A percentile compares a stretch with the other conserved stretches of the same genome.
These are phyloP conservation scores for Acanthococcus lagerstroemiae DNA, from an alignment of 2,888 invertebrate species.

Conservation along the genomic window DNA sequence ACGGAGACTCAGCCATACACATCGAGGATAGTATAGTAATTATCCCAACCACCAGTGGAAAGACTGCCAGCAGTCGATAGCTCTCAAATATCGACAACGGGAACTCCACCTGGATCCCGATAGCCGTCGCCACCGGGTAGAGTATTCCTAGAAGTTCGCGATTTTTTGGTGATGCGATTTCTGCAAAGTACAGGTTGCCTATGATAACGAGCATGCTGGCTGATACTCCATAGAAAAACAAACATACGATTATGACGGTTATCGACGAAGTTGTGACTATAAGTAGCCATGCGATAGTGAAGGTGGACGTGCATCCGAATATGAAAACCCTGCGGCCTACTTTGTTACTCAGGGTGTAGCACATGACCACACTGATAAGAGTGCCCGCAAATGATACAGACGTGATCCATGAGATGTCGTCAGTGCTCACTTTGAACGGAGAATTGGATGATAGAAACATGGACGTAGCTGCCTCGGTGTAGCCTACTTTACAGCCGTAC, in stretches of 20 bases:
- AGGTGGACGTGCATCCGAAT: background rate
- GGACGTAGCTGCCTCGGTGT: background rate
- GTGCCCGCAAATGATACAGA: background rate
- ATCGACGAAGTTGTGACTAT: background rate
- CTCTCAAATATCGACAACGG: background rate
- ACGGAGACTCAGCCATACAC: background rate
- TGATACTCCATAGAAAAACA: background rate
- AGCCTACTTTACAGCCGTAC: conserved; percentile 2
- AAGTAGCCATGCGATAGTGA: background rate
- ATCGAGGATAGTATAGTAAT: background rate
- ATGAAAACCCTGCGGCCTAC: background rate
- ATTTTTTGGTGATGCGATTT: background rate
- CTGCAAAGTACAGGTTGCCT: background rate
- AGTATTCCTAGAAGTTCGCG: background rate
- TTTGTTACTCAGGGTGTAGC: background rate
- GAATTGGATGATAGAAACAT: background rate
- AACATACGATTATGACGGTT: background rate
- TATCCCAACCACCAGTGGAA: background rate
- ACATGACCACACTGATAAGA: background rate
- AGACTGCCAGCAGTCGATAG: background rate
- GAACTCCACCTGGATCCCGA: background rate
- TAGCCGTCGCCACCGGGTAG: background rate
- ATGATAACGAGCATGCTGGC: background rate
- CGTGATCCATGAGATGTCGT: background rate
- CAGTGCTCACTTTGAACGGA: background rate